Evolutionary conservation across 2,888 invertebrate species (phyloP).

Genomic region (Euzophera pinguis): DNA sequence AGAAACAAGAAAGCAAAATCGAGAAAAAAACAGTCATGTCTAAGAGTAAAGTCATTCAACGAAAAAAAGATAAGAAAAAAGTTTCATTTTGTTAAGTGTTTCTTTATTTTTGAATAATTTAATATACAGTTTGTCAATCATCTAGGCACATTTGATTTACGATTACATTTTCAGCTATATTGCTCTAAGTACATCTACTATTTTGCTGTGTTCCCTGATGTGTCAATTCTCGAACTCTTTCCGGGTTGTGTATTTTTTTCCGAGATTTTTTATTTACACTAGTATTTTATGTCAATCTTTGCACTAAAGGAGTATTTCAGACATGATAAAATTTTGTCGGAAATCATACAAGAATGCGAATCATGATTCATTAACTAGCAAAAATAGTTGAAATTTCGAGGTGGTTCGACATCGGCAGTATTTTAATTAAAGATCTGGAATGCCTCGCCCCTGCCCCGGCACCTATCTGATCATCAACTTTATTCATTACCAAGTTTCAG

Average conservation of each 20-base stretch:
- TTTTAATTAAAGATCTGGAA: slow-evolving; percentile 40
- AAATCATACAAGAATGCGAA: neutral
- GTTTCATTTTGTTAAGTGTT: neutral
- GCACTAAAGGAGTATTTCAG: no score
- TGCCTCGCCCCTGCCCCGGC: slow-evolving; percentile 17
- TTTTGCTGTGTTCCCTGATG: no score
- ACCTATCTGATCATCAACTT: slow-evolving; percentile 51
- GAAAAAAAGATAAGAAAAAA: neutral
- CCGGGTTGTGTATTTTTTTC: no score
- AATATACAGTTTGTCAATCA: neutral
- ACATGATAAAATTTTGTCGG: neutral
- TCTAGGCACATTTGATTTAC: no score
- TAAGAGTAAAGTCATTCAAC: neutral
- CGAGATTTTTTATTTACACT: no score
- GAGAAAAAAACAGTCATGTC: neutral
- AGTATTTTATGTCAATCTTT: no score
- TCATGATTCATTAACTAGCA: neutral
- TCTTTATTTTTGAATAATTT: neutral
- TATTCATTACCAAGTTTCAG: slow-evolving; percentile 40
- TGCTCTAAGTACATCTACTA: no score
- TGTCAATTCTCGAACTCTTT: no score
- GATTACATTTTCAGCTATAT: no score
- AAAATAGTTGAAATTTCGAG: slow-evolving; percentile 2
- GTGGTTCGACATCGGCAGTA: slow-evolving; percentile 11
- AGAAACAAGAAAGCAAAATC: neutral